phyloP scores from a whole-genome alignment of 2,797 vertebrate genomes.

The Pogoniulus pusillus region DNA sequence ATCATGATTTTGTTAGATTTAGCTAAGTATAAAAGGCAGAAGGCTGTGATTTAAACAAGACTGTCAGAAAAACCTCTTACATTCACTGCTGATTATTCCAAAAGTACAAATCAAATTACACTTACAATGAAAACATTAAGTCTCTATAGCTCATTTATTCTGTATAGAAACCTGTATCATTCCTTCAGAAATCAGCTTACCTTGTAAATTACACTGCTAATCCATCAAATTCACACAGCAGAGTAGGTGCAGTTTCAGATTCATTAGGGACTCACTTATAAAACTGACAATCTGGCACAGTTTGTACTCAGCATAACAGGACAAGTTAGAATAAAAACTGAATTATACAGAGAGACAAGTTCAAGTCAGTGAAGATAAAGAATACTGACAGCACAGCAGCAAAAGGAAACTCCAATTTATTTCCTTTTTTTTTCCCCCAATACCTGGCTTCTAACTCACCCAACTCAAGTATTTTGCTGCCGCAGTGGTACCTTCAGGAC shows the following conservation, averaged over 20 bases:
- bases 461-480: not conserved
- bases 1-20: not conserved
- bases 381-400: not conserved
- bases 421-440: not conserved
- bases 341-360: not conserved
- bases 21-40: not conserved
- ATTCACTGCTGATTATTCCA: not conserved
- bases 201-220: slow-evolving; percentile 34
- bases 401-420: not conserved
- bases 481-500: not conserved
- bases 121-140: slow-evolving; percentile 19
- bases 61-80: not conserved
- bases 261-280: slow-evolving; percentile 29
- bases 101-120: not conserved
- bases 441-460: not conserved
- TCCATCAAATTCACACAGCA: slow-evolving; percentile 26
- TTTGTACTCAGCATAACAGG: slow-evolving; percentile 27
- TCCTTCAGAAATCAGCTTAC: slow-evolving; percentile 36
- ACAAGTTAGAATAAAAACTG: not conserved
- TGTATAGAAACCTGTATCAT: not conserved
- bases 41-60: not conserved
- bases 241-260: slow-evolving; percentile 19
- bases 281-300: slow-evolving; percentile 27
- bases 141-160: slow-evolving; percentile 12
- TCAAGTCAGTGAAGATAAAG: not conserved